phyloP scores from a whole-genome alignment of 2,113 vertebrate genomes.

The Peromyscus maniculatus region DNA sequence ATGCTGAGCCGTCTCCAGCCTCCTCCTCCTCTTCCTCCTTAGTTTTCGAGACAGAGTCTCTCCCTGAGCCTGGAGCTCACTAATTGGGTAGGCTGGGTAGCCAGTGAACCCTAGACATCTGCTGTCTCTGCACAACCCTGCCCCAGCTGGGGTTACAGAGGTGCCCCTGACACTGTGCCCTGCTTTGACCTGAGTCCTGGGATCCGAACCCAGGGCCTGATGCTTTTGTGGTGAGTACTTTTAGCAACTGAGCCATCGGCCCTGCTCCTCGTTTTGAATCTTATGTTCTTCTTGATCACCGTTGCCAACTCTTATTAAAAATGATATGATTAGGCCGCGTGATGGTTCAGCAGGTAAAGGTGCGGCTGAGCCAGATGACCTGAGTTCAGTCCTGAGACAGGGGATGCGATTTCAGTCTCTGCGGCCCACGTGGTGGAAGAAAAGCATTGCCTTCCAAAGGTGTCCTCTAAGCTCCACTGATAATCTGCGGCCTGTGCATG shows the following conservation, averaged over 20 bases:
- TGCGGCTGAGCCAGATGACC: accelerated
- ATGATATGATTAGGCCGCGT: background rate
- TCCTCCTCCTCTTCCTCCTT: background rate
- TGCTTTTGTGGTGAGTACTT: background rate
- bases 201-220: background rate
- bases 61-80: background rate
- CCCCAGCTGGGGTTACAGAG: background rate
- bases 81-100: background rate
- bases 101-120: too few species aligned
- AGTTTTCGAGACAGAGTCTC: background rate
- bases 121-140: background rate
- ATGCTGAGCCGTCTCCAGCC: background rate
- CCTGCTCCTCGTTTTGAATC: background rate
- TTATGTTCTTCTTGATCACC: conserved; percentile 24
- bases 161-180: background rate
- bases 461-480: background rate
- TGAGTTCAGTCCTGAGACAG: background rate
- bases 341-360: background rate
- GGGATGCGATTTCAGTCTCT: background rate
- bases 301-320: conserved; percentile 27
- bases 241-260: background rate
- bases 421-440: background rate
- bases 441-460: background rate
- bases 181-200: background rate
- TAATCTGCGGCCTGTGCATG: background rate